Evolutionary conservation across 1,140 invertebrate species (phyloP).

Genomic region (Drosophila persimilis): DNA sequence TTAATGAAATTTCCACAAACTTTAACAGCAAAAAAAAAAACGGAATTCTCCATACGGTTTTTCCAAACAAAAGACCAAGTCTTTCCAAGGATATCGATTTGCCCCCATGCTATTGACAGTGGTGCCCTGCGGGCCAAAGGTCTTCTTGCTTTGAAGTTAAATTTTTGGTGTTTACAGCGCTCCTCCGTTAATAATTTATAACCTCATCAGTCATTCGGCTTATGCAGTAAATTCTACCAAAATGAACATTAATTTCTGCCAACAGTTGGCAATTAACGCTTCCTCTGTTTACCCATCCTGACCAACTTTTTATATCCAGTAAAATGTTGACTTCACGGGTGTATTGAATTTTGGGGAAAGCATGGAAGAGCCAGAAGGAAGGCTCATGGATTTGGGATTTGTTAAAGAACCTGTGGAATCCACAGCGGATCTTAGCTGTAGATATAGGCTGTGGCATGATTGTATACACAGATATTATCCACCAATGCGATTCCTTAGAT

Average conservation of each 20-base stretch:
- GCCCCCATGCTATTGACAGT: conserved; percentile 11
- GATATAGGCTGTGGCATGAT: too few species aligned
- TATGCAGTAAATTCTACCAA: conserved; percentile 55
- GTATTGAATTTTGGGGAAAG: too few species aligned
- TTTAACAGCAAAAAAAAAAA: conserved; percentile 29
- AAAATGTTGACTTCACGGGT: too few species aligned
- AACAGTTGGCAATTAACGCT: conserved; percentile 65
- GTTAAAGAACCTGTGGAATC: too few species aligned
- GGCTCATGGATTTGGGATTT: too few species aligned
- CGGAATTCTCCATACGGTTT: conserved; percentile 46
- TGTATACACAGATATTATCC: too few species aligned
- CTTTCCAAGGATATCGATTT: not conserved
- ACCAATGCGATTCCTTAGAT: too few species aligned
- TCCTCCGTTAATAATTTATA: conserved; percentile 44
- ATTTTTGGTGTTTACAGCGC: conserved; percentile 6
- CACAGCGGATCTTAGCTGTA: too few species aligned
- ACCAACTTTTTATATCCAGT: conserved; percentile 15
- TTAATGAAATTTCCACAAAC: conserved; percentile 78
- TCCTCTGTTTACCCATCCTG: conserved; percentile 36
- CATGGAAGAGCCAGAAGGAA: too few species aligned
- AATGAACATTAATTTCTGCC: conserved; percentile 61
- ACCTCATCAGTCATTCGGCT: conserved; percentile 68
- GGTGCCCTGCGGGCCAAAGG: not conserved
- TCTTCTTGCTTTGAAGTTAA: conserved; percentile 16
- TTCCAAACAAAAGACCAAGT: conserved; percentile 1